phyloP scores from a whole-genome alignment of 2,888 invertebrate genomes.

The Conomelus anceps region DNA sequence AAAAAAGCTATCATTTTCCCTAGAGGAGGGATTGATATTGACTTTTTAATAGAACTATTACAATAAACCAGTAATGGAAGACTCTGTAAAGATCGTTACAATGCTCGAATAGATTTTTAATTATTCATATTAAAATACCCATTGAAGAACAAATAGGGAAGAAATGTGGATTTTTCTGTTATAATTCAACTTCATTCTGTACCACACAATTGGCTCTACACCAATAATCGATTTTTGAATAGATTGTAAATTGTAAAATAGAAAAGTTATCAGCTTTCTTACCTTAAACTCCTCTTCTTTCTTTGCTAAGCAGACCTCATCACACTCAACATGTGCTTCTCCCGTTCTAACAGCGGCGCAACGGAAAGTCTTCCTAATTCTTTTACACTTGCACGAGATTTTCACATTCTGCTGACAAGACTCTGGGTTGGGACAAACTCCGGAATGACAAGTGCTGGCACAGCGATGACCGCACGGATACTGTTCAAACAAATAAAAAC shows the following conservation, averaged over 20 bases:
- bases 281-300: conserved; percentile 47
- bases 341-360: conserved; percentile 55
- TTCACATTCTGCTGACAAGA: conserved; percentile 73
- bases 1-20: too few relatives aligned
- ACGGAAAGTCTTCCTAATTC: conserved; percentile 63
- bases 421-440: conserved; percentile 58
- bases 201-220: too few relatives aligned
- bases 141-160: too few relatives aligned
- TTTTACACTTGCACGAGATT: conserved; percentile 68
- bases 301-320: conserved; percentile 56
- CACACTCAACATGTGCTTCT: conserved; percentile 51
- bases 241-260: neutral
- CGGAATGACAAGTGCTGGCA: conserved; percentile 63
- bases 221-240: too few relatives aligned
- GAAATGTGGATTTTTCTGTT: too few relatives aligned
- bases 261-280: conserved; percentile 28
- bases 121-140: too few relatives aligned
- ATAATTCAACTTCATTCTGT: too few relatives aligned
- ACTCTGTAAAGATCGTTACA: too few relatives aligned
- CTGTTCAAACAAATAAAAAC: conserved; percentile 42
- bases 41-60: too few relatives aligned
- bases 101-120: too few relatives aligned
- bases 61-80: too few relatives aligned
- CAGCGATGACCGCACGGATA: conserved; percentile 82
- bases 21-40: too few relatives aligned